Conservation (phyloP, 2,113 vertebrate genomes). For the Puffinus mauretanicus region DNA sequence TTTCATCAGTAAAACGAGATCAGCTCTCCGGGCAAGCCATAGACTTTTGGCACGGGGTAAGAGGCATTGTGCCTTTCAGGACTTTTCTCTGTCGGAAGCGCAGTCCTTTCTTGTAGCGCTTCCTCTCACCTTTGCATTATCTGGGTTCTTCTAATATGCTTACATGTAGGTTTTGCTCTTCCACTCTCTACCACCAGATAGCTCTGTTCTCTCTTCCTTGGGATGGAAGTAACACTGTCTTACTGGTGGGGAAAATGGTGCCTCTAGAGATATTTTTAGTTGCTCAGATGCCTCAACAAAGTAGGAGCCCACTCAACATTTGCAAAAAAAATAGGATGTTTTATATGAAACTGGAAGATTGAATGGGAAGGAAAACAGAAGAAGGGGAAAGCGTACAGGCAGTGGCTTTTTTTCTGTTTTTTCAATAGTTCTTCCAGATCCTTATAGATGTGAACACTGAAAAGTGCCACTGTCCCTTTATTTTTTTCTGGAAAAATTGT, state of each 20-base stretch:
- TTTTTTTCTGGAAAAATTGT: neutral
- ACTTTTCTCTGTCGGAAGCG: neutral
- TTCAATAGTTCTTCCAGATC: neutral
- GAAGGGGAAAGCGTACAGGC: neutral
- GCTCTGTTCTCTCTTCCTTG: conserved; percentile 20
- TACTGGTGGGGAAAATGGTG: neutral
- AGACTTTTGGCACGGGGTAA: neutral
- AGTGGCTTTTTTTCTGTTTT: neutral
- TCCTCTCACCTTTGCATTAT: neutral
- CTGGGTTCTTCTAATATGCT: neutral
- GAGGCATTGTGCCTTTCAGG: neutral
- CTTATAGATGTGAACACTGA: neutral
- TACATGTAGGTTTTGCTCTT: neutral
- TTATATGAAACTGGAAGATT: neutral
- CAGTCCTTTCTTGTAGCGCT: neutral
- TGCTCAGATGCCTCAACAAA: neutral
- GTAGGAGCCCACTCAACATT: neutral
- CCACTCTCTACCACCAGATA: neutral
- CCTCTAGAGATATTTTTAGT: neutral
- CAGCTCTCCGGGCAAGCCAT: neutral
- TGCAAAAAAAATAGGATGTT: neutral
- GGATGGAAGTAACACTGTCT: neutral
- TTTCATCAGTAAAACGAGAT: neutral
- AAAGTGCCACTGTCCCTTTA: neutral
- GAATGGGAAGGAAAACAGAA: neutral